A percentile compares a stretch with the other conserved stretches of the same genome.
Evolutionary conservation across 2,113 vertebrate species (phyloP).

Genomic region (Otis tarda): DNA sequence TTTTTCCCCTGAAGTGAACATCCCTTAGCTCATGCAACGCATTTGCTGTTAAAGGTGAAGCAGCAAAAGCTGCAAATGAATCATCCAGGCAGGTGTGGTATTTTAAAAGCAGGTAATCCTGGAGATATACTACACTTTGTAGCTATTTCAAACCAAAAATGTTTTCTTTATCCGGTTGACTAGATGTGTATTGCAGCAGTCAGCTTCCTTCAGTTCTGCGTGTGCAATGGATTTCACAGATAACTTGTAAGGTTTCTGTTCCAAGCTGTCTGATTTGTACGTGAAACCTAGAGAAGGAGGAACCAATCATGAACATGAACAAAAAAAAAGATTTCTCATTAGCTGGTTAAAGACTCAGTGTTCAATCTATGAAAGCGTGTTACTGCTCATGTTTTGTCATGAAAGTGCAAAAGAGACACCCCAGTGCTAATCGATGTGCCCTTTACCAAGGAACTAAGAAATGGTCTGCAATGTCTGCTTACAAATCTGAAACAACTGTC

Average conservation of each 20-base stretch:
- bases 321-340: background rate
- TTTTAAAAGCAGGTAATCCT: background rate
- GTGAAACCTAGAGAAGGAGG: background rate
- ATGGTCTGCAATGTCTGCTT: background rate
- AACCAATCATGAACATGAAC: background rate
- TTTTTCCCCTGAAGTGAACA: background rate
- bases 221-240: background rate
- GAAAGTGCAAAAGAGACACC: background rate
- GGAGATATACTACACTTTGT: background rate
- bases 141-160: background rate
- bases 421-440: background rate
- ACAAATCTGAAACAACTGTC: background rate
- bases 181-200: background rate
- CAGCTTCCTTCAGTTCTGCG: background rate
- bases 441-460: background rate
- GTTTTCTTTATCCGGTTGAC: background rate
- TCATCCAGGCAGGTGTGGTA: background rate
- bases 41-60: background rate
- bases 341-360: background rate
- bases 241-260: background rate
- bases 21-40: background rate
- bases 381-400: background rate
- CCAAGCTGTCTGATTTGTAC: background rate
- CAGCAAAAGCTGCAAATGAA: background rate
- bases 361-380: background rate